A percentile compares a stretch with the other conserved stretches of the same genome.
Evolutionary conservation across 2,113 vertebrate species (phyloP).

Genomic region (Plecotus auritus): DNA sequence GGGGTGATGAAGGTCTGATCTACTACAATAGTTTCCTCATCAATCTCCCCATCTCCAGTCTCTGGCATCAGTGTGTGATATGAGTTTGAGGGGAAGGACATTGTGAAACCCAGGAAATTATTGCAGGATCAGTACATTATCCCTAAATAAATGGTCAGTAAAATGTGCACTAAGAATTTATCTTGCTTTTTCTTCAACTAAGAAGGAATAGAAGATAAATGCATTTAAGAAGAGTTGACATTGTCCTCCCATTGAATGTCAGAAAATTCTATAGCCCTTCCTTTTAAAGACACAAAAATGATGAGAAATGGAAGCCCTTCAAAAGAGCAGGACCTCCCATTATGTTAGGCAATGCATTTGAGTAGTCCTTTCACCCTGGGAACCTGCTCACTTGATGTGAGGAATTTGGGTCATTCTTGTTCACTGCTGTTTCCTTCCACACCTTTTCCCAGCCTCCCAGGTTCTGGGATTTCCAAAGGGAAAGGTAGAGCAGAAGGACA

Average conservation of each 20-base stretch:
- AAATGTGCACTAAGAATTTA: background rate
- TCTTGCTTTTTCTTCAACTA: background rate
- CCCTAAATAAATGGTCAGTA: background rate
- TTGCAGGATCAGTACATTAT: background rate
- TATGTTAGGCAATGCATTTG: background rate
- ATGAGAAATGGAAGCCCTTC: background rate
- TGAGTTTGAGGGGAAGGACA: background rate
- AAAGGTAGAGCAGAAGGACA: background rate
- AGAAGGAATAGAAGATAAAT: background rate
- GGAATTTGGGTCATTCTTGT: background rate
- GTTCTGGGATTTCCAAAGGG: background rate
- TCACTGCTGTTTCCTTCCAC: background rate
- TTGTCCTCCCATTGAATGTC: background rate
- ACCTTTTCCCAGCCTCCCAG: background rate
- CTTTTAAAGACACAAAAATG: conserved; percentile 27
- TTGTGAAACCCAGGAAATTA: background rate
- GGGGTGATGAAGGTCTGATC: background rate
- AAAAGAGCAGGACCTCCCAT: background rate
- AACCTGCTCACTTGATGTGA: background rate
- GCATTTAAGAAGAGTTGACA: background rate
- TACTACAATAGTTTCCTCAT: background rate
- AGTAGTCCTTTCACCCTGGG: background rate
- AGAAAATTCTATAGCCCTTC: background rate
- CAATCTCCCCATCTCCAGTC: background rate
- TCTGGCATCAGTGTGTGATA: background rate